These are phyloP conservation scores for Drosophila pachea DNA, from an alignment of 1,140 invertebrate species.

Conservation along the genomic window DNA sequence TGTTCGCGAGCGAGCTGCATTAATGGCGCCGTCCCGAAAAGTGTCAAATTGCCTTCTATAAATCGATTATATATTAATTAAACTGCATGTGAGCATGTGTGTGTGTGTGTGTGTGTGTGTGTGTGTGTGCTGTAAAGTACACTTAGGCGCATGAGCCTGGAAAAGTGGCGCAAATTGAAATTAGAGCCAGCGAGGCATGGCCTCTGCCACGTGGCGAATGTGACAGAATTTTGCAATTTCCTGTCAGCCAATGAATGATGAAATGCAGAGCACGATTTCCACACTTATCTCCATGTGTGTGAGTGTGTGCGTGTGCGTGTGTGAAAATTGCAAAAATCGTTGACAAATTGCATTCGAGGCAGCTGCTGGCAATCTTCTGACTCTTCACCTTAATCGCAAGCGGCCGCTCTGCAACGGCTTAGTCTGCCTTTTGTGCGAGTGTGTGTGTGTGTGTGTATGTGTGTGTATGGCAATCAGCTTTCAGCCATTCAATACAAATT, in stretches of 20 bases:
- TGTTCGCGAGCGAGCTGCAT: slow-evolving; percentile 17
- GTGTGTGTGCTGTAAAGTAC: background rate
- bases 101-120: slow-evolving; percentile 5
- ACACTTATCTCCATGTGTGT: slow-evolving; percentile 8
- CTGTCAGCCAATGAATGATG: slow-evolving; percentile 52
- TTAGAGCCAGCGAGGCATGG: slow-evolving; percentile 7
- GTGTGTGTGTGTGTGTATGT: slow-evolving; percentile 10
- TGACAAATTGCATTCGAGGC: slow-evolving; percentile 71
- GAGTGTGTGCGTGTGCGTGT: slow-evolving; percentile 15
- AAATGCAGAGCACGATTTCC: slow-evolving; percentile 32
- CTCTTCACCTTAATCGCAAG: slow-evolving; percentile 50
- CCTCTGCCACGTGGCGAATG: slow-evolving; percentile 6
- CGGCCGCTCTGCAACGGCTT: slow-evolving; percentile 36
- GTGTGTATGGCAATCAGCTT: slow-evolving; percentile 32
- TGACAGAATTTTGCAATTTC: slow-evolving; percentile 62
- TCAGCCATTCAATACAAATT: slow-evolving; percentile 65
- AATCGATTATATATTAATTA: slow-evolving; percentile 49
- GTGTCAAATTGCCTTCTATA: slow-evolving; percentile 40
- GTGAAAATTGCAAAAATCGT: slow-evolving; percentile 71
- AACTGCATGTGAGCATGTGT: slow-evolving; percentile 25
- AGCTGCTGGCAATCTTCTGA: slow-evolving; percentile 32
- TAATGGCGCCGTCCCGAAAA: slow-evolving; percentile 38
- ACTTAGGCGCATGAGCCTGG: background rate
- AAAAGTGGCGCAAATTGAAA: slow-evolving; percentile 41
- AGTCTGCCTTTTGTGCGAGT: background rate